Percentiles rank a stretch among this genome's conserved stretches.
Evolutionary conservation across 2,113 vertebrate species (phyloP).

Genomic region (Eurypyga helias): DNA sequence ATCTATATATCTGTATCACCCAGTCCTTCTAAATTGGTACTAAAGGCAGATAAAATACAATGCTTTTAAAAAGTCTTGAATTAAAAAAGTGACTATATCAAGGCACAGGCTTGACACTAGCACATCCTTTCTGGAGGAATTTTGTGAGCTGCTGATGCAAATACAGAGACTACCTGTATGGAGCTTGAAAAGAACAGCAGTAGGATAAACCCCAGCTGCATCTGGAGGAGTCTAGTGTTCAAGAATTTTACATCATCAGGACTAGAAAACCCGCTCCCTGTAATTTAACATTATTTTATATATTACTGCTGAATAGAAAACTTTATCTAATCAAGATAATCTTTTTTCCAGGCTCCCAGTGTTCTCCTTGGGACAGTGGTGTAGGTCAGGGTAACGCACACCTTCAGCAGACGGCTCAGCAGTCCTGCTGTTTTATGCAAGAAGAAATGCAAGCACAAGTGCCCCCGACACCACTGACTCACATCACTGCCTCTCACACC

Average conservation of each 20-base stretch:
- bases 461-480: background rate
- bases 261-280: background rate
- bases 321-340: background rate
- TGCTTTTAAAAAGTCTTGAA: background rate
- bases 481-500: no score
- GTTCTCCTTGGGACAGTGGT: background rate
- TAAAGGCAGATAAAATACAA: background rate
- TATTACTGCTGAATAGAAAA: background rate
- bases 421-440: background rate
- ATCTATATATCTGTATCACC: no score
- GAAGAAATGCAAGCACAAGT: background rate
- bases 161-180: background rate
- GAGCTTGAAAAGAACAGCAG: background rate
- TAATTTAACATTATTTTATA: background rate
- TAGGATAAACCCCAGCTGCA: background rate
- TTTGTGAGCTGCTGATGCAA: background rate
- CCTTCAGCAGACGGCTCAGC: background rate
- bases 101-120: background rate
- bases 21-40: background rate
- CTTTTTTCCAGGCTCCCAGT: background rate
- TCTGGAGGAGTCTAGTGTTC: background rate
- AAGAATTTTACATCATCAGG: background rate
- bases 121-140: background rate
- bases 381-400: background rate
- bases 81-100: background rate